Percentiles rank a stretch among this genome's conserved stretches.
Conservation (phyloP, 2,113 vertebrate species). For the Etheostoma spectabile region DNA sequence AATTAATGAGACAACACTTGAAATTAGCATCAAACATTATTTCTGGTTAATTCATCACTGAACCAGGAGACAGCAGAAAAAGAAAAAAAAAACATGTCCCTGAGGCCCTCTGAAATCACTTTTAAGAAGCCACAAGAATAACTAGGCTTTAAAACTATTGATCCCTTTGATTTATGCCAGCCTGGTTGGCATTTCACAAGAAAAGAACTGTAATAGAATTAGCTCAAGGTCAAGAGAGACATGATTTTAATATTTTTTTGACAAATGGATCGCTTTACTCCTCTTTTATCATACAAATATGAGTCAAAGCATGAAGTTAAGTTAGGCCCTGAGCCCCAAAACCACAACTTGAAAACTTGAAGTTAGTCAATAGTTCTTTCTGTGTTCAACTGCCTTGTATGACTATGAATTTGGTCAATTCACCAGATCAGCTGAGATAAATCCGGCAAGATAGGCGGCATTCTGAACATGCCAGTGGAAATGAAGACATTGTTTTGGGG, state of each 20-base stretch:
- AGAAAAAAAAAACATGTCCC: constrained; percentile 49
- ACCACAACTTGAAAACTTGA: constrained; percentile 3
- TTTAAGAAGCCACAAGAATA: constrained; percentile 61
- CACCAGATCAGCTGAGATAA: constrained; percentile 19
- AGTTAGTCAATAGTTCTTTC: constrained; percentile 8
- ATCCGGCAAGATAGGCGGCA: constrained; percentile 16
- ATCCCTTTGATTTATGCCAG: constrained; percentile 48
- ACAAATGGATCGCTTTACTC: background rate
- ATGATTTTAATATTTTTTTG: constrained; percentile 33
- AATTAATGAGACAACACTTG: constrained; percentile 70
- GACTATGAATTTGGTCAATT: constrained; percentile 9
- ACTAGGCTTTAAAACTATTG: constrained; percentile 26
- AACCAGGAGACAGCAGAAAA: constrained; percentile 31
- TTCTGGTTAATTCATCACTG: constrained; percentile 67
- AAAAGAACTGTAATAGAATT: constrained; percentile 40
- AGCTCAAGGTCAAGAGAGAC: constrained; percentile 49
- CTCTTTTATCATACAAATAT: constrained; percentile 11
- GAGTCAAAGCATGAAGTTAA: background rate
- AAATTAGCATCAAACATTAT: constrained; percentile 70
- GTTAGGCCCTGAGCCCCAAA: background rate
- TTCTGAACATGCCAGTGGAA: constrained; percentile 59
- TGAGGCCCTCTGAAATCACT: constrained; percentile 46
- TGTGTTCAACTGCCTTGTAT: background rate
- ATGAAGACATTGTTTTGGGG: constrained; percentile 48
- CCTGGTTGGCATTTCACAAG: constrained; percentile 44